Evolutionary conservation across 2,113 vertebrate genomes (phyloP), one percentile per base, ranked within the genome.

Genomic region (Perca flavescens): DNA sequence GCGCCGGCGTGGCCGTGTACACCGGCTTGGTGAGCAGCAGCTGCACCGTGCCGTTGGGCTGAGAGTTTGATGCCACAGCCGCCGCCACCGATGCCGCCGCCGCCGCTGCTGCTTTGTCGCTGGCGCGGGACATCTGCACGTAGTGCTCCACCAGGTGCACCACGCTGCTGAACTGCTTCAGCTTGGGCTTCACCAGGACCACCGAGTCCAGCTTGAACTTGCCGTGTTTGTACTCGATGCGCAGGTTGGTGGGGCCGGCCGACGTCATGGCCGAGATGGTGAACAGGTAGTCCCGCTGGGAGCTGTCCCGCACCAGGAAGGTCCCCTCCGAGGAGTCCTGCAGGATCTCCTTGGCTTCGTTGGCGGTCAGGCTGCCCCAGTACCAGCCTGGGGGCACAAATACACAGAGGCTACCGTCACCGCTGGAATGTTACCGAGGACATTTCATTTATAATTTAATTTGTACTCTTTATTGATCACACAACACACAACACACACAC

Each of bases 191-290:
- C 75, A 99, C 96, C 92, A 97, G 96, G 22, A 98, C 96, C 90
- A 99, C 96, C 0, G 98, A 99, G 94, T 99, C 98, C 95, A 99
- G 94, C 87, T 97, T 96, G 95, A 99, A 99, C 73, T 97, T 99
- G 50, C 98, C 98, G 54, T 97, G 97, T 79, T 96, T 96, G 93
- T 95, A 98, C 84, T 98, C 97, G 50, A 99, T 99, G 13, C 98
- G 97, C 61, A 99, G 94, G 88, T 99, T 99, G 80, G 98, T 99
- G 80, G 98, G 98, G 82, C 98, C 98, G 0, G 96, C 97, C 21
- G 97, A 97, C 1, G 98, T 99, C 95, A 99, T 97, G 75, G 98
- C 97, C 0, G 98, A 99, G 92, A 99, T 99, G 82, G 97, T 99
- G 88, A 99, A 96, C 66, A 99, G 96, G 91, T 97, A 99, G 74